A percentile compares a stretch with the other conserved stretches of the same genome.
Evolutionary conservation across 1,140 invertebrate species (phyloP).

Genomic region (Xylocopa sonorina): DNA sequence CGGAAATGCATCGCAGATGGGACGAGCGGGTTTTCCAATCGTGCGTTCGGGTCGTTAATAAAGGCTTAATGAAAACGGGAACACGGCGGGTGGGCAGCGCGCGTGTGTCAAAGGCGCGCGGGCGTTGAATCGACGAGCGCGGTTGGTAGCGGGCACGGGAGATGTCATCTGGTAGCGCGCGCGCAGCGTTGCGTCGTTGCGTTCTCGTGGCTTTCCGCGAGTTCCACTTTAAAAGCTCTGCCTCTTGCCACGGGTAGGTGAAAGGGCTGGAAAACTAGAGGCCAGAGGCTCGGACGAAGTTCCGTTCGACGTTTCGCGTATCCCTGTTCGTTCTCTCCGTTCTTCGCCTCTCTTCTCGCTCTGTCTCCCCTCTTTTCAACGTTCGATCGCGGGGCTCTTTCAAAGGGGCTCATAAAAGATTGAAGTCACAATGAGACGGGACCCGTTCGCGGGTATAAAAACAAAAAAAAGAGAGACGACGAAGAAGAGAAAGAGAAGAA

Average conservation of each 20-base stretch:
- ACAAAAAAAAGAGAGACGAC: too few species aligned
- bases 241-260: conserved; percentile 12
- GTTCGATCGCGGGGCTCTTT: conserved; percentile 38
- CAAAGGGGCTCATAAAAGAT: conserved; percentile 35
- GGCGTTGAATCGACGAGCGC: conserved; percentile 27
- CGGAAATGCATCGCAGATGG: conserved; percentile 11
- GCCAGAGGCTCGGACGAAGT: conserved; percentile 12
- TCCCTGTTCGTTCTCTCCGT: conserved; percentile 37
- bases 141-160: background rate
- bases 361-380: background rate
- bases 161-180: conserved; percentile 45
- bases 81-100: background rate
- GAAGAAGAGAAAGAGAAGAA: too few species aligned
- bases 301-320: conserved; percentile 30
- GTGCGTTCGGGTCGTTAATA: conserved; percentile 42
- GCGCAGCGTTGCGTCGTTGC: conserved; percentile 19
- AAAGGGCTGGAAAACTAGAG: conserved; percentile 31
- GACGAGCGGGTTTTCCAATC: conserved; percentile 27
- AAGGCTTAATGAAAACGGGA: conserved; percentile 49
- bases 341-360: background rate
- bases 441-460: background rate
- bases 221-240: conserved; percentile 53
- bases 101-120: conserved; percentile 30
- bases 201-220: conserved; percentile 24
- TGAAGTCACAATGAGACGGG: conserved; percentile 34